Evolutionary conservation across 2,113 vertebrate genomes (phyloP).

Genomic region (Corvus cornix): DNA sequence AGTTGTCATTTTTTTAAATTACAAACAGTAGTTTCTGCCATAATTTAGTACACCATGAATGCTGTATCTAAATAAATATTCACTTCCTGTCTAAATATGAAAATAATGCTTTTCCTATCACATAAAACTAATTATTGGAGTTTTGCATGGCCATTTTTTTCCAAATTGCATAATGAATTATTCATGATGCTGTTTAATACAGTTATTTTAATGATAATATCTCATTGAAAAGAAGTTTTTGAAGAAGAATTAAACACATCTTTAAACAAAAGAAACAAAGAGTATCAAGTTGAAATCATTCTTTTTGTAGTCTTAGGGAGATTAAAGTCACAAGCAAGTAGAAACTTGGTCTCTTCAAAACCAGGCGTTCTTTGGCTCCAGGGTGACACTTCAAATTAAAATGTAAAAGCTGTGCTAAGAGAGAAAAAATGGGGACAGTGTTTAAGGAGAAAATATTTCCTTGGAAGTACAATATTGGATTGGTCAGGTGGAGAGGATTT

Average conservation of each 20-base stretch:
- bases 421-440: neutral
- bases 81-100: slow-evolving; percentile 59
- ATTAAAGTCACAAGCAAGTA: neutral
- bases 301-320: neutral
- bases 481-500: neutral
- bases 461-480: neutral
- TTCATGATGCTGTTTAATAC: slow-evolving; percentile 7
- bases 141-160: slow-evolving; percentile 7
- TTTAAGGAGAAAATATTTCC: neutral
- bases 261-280: slow-evolving; percentile 35
- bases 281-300: neutral
- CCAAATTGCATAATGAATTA: slow-evolving; percentile 33
- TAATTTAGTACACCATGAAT: neutral
- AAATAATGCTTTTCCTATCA: slow-evolving; percentile 48
- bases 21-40: slow-evolving; percentile 12
- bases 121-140: slow-evolving; percentile 45
- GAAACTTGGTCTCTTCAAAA: neutral
- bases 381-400: neutral
- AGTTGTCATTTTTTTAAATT: slow-evolving; percentile 41
- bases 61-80: slow-evolving; percentile 31
- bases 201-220: slow-evolving; percentile 20
- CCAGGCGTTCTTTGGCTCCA: neutral
- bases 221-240: neutral
- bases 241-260: neutral
- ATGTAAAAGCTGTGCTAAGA: neutral